phyloP scores from a whole-genome alignment of 2,113 vertebrate species.

The Oreochromis tanganicae region DNA sequence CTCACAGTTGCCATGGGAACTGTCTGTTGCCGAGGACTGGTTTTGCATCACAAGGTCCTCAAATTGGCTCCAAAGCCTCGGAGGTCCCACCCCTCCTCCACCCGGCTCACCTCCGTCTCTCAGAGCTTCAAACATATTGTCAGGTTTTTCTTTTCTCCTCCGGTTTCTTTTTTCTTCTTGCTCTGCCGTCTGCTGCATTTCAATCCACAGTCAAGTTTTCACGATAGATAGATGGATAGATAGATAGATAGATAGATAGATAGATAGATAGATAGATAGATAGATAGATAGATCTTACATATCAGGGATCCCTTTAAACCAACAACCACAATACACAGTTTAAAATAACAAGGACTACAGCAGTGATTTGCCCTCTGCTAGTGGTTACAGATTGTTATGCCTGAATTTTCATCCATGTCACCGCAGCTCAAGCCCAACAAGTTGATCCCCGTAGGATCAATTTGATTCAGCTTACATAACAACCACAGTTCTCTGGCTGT shows the following conservation, averaged over 20 bases:
- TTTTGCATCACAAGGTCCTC: conserved; percentile 76
- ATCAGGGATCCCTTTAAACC: neutral
- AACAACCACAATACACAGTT: neutral
- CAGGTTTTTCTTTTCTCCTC: conserved; percentile 2
- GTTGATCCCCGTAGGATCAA: conserved; percentile 39
- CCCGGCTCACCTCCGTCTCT: conserved; percentile 40
- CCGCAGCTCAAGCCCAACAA: conserved; percentile 22
- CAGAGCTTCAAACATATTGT: conserved; percentile 45
- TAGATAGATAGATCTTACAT: neutral
- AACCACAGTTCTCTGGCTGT: conserved; percentile 10
- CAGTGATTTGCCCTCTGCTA: neutral
- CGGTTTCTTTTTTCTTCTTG: neutral
- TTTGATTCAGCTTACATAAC: conserved; percentile 52
- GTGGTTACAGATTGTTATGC: conserved; percentile 1
- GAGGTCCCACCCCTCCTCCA: conserved; percentile 50
- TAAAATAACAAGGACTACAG: neutral
- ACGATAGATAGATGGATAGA: neutral
- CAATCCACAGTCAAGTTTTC: neutral
- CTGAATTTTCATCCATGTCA: conserved; percentile 24
- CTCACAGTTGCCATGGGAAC: conserved; percentile 88
- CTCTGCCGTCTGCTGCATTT: neutral
- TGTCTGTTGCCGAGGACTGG: conserved; percentile 81
- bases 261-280: neutral
- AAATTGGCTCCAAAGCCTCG: conserved; percentile 67
- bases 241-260: neutral